Base-by-base conservation (phyloP, 2,113 vertebrate genomes). In the Sceloporus tristichus region DNA sequence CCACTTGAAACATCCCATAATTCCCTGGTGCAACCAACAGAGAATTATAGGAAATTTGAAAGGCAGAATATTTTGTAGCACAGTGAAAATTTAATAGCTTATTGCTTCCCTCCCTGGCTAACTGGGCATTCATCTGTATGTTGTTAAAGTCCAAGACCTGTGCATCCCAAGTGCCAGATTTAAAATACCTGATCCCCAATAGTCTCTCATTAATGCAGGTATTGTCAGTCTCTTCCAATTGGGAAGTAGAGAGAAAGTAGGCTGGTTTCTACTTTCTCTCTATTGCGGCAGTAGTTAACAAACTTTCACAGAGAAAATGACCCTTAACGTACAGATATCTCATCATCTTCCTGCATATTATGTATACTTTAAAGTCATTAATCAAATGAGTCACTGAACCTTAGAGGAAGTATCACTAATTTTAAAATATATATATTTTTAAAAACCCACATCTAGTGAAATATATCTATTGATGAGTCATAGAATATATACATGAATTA, bases 401-500 rank as follows among this genome's bases (percentile, higher is more conserved):
- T 13, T 19, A 38, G 85, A 76, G 40, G 70, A 93, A 84, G 78
- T 11, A 66, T 59, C 25, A 42, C 4, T 59, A 73, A 85, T 87
- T 88, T 66, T 68, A 88, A 10, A 2, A 21, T 77, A 77, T 34
- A n/a, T 71, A 84, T 16, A 9, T 54, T 86, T 27, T n/a, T 6
- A 27, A 34, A 14, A 40, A 59, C 76, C 27, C 18, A 82, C 11
- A 82, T 59, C 74, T 38, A 11, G 84, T 48, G 40, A 81, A 87
- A n/a, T 73, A 75, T 48, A 76, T 66, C 71, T 82, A 53, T 87
- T 87, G 86, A 87, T 75, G 79, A 87, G 71, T 66, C 54, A 87
- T 75, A 75, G 71, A 48, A 82, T 75, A 76, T 9, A 48, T 0
- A 75, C 0, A 79, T 42, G 18, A 91, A 90, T 84, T 3, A 14